Conservation (phyloP, 2,797 vertebrate genomes). For the Sebastes hopkinsi region DNA sequence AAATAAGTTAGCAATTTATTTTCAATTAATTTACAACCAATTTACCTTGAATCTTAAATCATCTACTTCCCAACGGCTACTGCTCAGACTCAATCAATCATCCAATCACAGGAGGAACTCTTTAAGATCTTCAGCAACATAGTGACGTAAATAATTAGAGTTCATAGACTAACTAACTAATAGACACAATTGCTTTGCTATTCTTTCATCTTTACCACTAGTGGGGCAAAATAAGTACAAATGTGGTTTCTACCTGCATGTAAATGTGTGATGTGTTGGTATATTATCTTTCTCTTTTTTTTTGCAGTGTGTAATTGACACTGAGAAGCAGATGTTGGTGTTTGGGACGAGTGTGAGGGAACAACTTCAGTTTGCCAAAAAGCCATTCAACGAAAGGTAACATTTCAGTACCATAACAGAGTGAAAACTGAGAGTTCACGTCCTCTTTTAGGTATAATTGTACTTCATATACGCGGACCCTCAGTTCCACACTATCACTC, state of each 20-base stretch:
- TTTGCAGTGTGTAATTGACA: slow-evolving; percentile 88
- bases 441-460: not conserved
- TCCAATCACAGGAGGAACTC: not conserved
- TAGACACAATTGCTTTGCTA: not conserved
- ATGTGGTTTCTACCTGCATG: not conserved
- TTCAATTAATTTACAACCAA: too few species aligned
- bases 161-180: not conserved
- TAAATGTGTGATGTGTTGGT: not conserved
- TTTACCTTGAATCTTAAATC: not conserved
- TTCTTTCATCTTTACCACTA: not conserved
- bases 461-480: not conserved
- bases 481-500: not conserved
- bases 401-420: not conserved
- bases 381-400: slow-evolving; percentile 31
- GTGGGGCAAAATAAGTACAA: not conserved
- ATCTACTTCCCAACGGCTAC: not conserved
- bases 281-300: slow-evolving; percentile 4
- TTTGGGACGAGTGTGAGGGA: slow-evolving; percentile 84
- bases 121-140: not conserved
- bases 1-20: too few species aligned
- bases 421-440: not conserved
- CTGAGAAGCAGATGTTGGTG: slow-evolving; percentile 86
- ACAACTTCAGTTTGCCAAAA: slow-evolving; percentile 82
- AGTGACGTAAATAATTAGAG: not conserved
- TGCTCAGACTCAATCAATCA: not conserved